A percentile compares a stretch with the other conserved stretches of the same genome.
These are phyloP conservation scores for Chiroxiphia lanceolata DNA, from an alignment of 2,797 vertebrate species.

Conservation along the genomic window DNA sequence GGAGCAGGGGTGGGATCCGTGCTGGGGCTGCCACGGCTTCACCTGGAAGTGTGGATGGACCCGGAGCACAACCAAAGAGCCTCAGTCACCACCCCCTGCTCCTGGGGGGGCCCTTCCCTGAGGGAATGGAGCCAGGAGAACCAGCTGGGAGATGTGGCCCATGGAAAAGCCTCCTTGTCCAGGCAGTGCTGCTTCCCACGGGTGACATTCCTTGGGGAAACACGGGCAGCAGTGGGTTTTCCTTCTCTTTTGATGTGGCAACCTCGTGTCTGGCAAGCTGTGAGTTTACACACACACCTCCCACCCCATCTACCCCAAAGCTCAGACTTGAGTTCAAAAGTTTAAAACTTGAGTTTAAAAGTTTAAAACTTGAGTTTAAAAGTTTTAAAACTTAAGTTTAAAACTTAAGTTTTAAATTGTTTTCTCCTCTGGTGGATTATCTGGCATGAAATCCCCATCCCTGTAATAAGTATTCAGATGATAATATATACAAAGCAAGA, in stretches of 20 bases:
- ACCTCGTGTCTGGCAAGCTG: background rate
- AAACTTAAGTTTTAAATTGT: background rate
- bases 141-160: background rate
- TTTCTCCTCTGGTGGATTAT: constrained; percentile 3
- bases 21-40: background rate
- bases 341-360: too few species aligned
- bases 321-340: background rate
- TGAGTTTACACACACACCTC: background rate
- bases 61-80: constrained; percentile 73
- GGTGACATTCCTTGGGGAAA: background rate
- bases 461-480: constrained; percentile 64
- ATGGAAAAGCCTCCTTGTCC: background rate
- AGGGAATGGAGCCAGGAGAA: background rate
- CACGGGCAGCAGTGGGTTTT: background rate
- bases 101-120: too few species aligned
- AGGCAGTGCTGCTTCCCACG: background rate
- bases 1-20: background rate
- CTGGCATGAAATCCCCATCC: constrained; percentile 40
- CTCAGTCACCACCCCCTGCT: background rate
- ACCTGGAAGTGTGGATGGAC: too few species aligned
- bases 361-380: background rate
- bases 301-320: background rate
- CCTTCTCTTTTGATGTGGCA: background rate
- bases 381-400: too few species aligned
- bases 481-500: constrained; percentile 61